Percentiles rank a stretch among this genome's conserved stretches.
Conservation (phyloP, 2,888 invertebrate species). For the Spialia ferax region DNA sequence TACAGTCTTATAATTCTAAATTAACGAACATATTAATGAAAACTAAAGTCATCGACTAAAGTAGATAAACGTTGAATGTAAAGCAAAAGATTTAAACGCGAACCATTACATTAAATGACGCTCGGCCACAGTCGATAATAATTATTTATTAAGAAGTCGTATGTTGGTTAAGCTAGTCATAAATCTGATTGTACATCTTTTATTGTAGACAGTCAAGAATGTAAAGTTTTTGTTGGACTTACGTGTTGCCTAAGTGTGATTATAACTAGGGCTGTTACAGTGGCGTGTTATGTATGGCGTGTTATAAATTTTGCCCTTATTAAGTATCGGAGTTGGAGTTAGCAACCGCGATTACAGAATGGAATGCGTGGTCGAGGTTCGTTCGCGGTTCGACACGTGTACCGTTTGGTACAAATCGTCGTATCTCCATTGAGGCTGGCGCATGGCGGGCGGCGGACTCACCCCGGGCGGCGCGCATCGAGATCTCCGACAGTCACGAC, state of each 20-base stretch:
- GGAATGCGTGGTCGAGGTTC: slow-evolving; percentile 54
- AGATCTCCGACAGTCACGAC: slow-evolving; percentile 85
- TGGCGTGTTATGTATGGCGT: slow-evolving; percentile 23
- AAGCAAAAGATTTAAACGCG: slow-evolving; percentile 11
- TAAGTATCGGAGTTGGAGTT: slow-evolving; percentile 47
- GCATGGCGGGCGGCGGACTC: slow-evolving; percentile 63
- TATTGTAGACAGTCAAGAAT: neutral
- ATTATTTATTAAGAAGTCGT: neutral
- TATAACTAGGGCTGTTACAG: slow-evolving; percentile 21
- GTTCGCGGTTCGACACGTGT: slow-evolving; percentile 67
- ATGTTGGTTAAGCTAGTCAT: neutral
- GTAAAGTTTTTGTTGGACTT: neutral
- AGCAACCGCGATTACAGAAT: slow-evolving; percentile 57
- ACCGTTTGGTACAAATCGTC: slow-evolving; percentile 80
- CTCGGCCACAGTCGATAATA: neutral
- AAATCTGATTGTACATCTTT: neutral
- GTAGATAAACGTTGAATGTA: neutral
- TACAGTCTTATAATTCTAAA: too few relatives aligned
- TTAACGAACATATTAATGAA: too few relatives aligned
- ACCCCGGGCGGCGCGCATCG: slow-evolving; percentile 83
- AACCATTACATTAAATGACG: neutral
- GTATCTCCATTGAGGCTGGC: slow-evolving; percentile 76
- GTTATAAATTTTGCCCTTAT: slow-evolving; percentile 26
- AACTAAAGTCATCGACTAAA: too few relatives aligned
- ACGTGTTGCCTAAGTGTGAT: slow-evolving; percentile 8